Base-by-base conservation (phyloP, 2,113 vertebrate genomes). In the Oxyruncus cristatus region DNA sequence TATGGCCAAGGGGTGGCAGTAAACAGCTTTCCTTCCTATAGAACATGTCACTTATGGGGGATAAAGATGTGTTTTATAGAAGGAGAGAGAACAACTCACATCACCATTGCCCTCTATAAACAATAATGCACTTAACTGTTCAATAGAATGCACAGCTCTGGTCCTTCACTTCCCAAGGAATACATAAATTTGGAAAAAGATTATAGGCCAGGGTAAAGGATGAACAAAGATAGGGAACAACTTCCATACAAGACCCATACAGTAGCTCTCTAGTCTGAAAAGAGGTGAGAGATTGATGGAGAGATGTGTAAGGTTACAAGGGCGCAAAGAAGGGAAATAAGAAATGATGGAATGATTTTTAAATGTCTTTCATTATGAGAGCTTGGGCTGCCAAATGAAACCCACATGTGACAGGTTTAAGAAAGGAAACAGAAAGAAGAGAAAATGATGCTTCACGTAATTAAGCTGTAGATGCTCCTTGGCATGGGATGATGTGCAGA, bases 1-100 rank as follows among this genome's bases (percentile, higher is more conserved):
- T 78, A 37, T n/a, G 73, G 49, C 75, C 94, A 87, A 93, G 39
- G 30, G 91, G 92, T 67, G 86, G 56, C 86, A 84, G 83, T 91
- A 86, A 93, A 70, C 86, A 84, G n/a, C 68, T 74, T 91, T 71
- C 27, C 19, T 91, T 89, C 50, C 33, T 65, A 12, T 2, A 42
- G 20, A 85, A 67, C 4, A 13, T 16, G 3, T 32, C 63, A 24
- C 15, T 35, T 83, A 37, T 6, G 22, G 7, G 21, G 8, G 4
- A 59, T 63, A 35, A 91, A 73, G 66, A 33, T 12, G 5, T 20
- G 15, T 84, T 89, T 82, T 58, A 23, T 23, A 35, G 72, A 53
- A 81, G n/a, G 19, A 65, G 28, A 73, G 18, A 39, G 50, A 84
- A 71, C 9, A 86, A 77, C 70, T 76, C 47, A 56, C 20, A 37